Evolutionary conservation across 1,140 invertebrate species (phyloP), one percentile per base, ranked within the genome.

Genomic region (Centruroides vittatus): DNA sequence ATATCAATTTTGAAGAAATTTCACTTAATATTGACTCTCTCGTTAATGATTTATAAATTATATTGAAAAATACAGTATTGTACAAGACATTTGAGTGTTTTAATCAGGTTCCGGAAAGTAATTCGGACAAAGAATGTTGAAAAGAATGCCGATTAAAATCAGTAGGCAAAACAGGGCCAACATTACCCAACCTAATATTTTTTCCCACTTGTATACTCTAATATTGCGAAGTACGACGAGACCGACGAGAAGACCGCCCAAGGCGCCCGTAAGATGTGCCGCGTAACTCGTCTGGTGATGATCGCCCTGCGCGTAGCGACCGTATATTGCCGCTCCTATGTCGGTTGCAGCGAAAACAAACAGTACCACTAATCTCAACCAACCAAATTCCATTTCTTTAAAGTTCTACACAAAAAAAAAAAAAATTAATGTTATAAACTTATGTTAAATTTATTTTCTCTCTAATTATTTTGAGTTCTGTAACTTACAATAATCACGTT

Each of bases 211-310:
- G 56, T 84, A 82, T 58, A 90, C 85, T 70, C 88, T 82, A 4
- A 98, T 78, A 77, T 98, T 98, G 35, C 89, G 80, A 3, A 98
- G 77, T 1, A 93, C 84, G 36, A 89, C 85, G 53, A 97, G 84
- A n/a, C 93, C 94, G 23, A 98, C 84, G 3, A 96, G 79, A 3
- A 98, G 77, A n/a, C 92, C 92, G 23, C 88, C 88, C 4, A 93
- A 63, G 4, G 88, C 89, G 36, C 91, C 91, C 57, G 84, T 86
- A 13, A 93, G 74, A 75, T 97, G 93, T 9, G 92, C 92, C 5
- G 85, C 85, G 71, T 96, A 95, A 12, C 88, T 88, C 56, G 89
- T 84, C 66, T 67, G 35, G 35, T 54, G 62, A 5, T 66, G 60
- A 23, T 81, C 72, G 58, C 82, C 77, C 34, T 78, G 73, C 12